Evolutionary conservation across 1,140 invertebrate genomes (phyloP).

Genomic region (Papilio helenus): DNA sequence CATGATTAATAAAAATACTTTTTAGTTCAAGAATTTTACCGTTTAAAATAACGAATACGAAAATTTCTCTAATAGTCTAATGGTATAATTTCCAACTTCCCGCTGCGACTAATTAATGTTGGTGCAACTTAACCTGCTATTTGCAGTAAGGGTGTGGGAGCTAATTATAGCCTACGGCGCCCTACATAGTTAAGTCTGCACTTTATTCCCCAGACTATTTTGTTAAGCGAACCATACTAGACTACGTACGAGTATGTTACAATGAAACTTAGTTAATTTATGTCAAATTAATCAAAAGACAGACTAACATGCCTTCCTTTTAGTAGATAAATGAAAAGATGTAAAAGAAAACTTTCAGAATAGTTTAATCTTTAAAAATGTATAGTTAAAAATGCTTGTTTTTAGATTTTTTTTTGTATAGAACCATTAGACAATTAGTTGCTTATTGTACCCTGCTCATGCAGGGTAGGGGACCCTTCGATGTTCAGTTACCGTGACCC

Average conservation of each 20-base stretch:
- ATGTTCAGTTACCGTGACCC: conserved; percentile 5
- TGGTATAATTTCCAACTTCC: not conserved
- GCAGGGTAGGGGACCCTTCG: not conserved
- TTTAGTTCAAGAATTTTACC: too few species aligned
- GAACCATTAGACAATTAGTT: not conserved
- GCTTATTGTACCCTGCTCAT: conserved; percentile 4
- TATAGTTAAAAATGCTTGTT: too few species aligned
- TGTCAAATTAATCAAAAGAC: not conserved
- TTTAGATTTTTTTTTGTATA: too few species aligned
- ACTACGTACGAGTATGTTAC: not conserved
- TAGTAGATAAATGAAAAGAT: not conserved
- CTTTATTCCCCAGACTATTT: not conserved
- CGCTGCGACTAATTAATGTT: conserved; percentile 18
- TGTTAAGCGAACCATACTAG: not conserved
- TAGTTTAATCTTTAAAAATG: too few species aligned
- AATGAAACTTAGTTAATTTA: not conserved
- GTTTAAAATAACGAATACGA: too few species aligned
- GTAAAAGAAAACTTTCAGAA: too few species aligned
- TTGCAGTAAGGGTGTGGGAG: conserved; percentile 9
- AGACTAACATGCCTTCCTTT: not conserved
- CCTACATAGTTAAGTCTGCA: conserved; percentile 1
- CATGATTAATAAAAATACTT: too few species aligned
- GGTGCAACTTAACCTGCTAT: conserved; percentile 8
- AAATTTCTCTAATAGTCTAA: not conserved
- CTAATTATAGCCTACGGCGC: conserved; percentile 19